phyloP scores from a whole-genome alignment of 2,888 invertebrate species.

The Pachymerium ferrugineum region DNA sequence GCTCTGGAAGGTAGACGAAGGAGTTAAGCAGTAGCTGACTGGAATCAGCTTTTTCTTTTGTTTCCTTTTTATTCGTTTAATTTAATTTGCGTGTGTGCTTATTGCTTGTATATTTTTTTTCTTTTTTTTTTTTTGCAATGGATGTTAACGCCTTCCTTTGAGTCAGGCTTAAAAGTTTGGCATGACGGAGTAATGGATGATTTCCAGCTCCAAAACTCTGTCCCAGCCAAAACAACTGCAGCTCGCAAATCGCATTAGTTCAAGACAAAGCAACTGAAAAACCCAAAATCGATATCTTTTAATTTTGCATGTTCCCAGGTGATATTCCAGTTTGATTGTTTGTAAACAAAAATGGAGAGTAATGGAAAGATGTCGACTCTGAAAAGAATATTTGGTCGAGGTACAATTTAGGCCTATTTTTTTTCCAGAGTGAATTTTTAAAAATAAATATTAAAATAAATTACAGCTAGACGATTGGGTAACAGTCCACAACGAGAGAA shows the following conservation, averaged over 20 bases:
- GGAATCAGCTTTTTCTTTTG: neutral
- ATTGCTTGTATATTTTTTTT: neutral
- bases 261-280: neutral
- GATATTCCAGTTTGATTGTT: neutral
- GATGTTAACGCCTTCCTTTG: neutral
- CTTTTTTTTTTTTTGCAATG: neutral
- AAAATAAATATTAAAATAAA: neutral
- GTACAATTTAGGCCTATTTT: too few species aligned
- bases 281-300: neutral
- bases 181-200: neutral
- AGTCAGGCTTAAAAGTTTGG: neutral
- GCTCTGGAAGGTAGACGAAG: neutral
- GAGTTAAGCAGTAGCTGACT: neutral
- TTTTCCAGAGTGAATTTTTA: too few species aligned
- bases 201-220: neutral
- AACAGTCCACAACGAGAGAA: neutral
- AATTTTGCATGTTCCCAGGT: neutral
- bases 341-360: neutral
- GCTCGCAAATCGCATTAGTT: neutral
- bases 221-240: neutral
- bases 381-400: neutral
- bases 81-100: neutral
- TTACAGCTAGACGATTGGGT: neutral
- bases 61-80: neutral
- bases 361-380: neutral